These are phyloP conservation scores for Laspeyria flexula DNA, from an alignment of 2,888 invertebrate species.

Conservation along the genomic window DNA sequence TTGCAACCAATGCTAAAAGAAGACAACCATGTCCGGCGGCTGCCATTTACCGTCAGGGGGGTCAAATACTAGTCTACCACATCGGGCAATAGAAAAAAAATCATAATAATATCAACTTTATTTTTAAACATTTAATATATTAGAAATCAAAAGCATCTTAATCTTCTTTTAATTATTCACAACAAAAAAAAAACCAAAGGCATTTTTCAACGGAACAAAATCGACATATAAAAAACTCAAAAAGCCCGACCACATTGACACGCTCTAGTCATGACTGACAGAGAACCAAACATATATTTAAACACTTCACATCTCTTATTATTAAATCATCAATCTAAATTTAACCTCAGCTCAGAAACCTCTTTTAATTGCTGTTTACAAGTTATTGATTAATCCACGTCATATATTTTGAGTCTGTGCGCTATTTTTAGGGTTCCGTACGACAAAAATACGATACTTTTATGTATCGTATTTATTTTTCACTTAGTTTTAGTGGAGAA, in stretches of 20 bases:
- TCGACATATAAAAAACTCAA: constrained; percentile 12
- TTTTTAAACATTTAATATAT: too few species aligned
- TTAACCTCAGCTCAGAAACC: constrained; percentile 43
- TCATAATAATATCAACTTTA: too few species aligned
- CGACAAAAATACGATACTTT: too few species aligned
- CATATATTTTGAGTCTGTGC: constrained; percentile 7
- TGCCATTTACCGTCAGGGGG: too few species aligned
- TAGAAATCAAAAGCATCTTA: not conserved
- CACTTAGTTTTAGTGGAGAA: too few species aligned
- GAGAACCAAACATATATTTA: constrained; percentile 52
- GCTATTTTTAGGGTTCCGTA: too few species aligned
- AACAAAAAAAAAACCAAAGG: not conserved
- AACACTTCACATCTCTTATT: constrained; percentile 57
- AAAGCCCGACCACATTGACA: constrained; percentile 32
- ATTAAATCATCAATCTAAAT: constrained; percentile 74
- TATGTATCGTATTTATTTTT: too few species aligned
- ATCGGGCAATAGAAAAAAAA: too few species aligned
- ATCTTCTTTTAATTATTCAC: constrained; percentile 6
- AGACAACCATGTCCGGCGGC: too few species aligned
- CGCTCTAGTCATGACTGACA: constrained; percentile 43
- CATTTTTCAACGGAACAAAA: constrained; percentile 1
- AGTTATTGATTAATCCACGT: constrained; percentile 57
- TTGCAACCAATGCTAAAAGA: too few species aligned
- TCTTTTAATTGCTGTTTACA: constrained; percentile 55
- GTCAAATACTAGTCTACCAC: too few species aligned